Conservation (phyloP, 1,140 invertebrate genomes). For the Vanessa atalanta region DNA sequence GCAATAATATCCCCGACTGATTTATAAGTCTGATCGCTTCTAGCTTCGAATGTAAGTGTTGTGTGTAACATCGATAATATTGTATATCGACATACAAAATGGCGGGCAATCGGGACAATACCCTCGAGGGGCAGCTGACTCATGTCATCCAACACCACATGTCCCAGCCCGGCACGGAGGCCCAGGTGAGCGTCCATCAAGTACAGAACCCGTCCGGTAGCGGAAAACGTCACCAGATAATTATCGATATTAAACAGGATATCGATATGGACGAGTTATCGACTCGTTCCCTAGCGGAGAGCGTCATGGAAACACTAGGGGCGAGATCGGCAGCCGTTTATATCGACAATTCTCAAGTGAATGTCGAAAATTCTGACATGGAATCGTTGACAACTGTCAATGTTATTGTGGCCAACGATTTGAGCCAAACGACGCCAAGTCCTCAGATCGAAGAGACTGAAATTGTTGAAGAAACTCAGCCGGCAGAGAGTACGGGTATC, state of each 20-base stretch:
- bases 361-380: constrained; percentile 65
- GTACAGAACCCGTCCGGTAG: constrained; percentile 67
- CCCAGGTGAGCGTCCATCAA: constrained; percentile 75
- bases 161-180: constrained; percentile 63
- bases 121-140: constrained; percentile 65
- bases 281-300: constrained; percentile 75
- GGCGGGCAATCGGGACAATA: constrained; percentile 62
- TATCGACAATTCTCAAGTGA: constrained; percentile 71
- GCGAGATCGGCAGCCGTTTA: constrained; percentile 76
- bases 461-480: constrained; percentile 37
- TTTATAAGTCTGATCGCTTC: constrained; percentile 60
- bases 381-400: constrained; percentile 77
- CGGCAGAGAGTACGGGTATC: constrained; percentile 57
- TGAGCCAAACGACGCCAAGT: constrained; percentile 54
- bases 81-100: constrained; percentile 57
- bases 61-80: constrained; percentile 26
- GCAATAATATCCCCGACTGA: constrained; percentile 68
- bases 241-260: constrained; percentile 80
- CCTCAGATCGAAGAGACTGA: constrained; percentile 55
- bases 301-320: constrained; percentile 78
- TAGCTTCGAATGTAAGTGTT: constrained; percentile 43
- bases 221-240: constrained; percentile 79
- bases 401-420: constrained; percentile 74
- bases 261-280: constrained; percentile 79
- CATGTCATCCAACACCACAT: constrained; percentile 75